Evolutionary conservation across 1,140 invertebrate genomes (phyloP).

Genomic region (Calosoma granatense): DNA sequence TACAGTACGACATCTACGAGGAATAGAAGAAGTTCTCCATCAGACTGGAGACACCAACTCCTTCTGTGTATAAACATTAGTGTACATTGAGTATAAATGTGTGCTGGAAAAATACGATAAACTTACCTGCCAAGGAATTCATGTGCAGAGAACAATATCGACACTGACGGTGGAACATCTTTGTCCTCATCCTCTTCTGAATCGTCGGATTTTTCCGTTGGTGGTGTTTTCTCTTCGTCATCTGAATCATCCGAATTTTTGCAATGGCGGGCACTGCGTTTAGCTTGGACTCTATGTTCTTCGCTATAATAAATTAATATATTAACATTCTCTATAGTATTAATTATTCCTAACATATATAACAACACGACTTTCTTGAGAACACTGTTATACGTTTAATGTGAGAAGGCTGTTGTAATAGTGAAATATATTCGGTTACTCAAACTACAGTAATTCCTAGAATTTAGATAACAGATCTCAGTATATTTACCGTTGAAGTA

Average conservation of each 20-base stretch:
- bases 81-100: conserved; percentile 10
- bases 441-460: background rate
- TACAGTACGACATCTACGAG: conserved; percentile 63
- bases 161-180: conserved; percentile 61
- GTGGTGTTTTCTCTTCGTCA: conserved; percentile 10
- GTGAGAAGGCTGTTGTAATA: conserved; percentile 29
- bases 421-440: background rate
- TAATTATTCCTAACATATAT: too few relatives aligned
- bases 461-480: background rate
- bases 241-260: conserved; percentile 10
- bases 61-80: conserved; percentile 15
- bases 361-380: too few relatives aligned
- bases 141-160: conserved; percentile 73
- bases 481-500: conserved; percentile 55
- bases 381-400: conserved; percentile 31
- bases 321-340: conserved; percentile 2
- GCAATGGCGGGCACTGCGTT: conserved; percentile 28
- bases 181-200: conserved; percentile 41
- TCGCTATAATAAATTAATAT: conserved; percentile 27
- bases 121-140: conserved; percentile 65
- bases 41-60: conserved; percentile 64
- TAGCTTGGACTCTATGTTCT: conserved; percentile 40
- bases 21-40: conserved; percentile 68
- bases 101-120: conserved; percentile 5
- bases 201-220: conserved; percentile 20